Percentiles rank a stretch among this genome's conserved stretches.
phyloP scores from a whole-genome alignment of 2,888 invertebrate genomes.

The Xylota sylvarum region DNA sequence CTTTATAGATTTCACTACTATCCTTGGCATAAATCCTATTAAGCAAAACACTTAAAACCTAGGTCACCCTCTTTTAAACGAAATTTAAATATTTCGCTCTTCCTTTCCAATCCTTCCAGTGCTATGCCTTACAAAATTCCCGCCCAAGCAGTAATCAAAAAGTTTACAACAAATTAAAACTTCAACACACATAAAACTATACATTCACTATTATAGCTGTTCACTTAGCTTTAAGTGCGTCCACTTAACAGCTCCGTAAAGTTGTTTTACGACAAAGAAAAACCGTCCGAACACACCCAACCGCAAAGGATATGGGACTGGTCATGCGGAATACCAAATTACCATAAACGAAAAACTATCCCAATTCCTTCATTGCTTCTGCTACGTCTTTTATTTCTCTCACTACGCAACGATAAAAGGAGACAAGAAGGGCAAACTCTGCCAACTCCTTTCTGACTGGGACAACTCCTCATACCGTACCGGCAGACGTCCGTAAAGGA shows the following conservation, averaged over 20 bases:
- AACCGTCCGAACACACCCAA: conserved; percentile 44
- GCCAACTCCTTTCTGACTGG: neutral
- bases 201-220: conserved; percentile 33
- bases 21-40: too few relatives aligned
- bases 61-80: neutral
- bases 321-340: conserved; percentile 65
- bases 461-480: too few relatives aligned
- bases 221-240: conserved; percentile 63
- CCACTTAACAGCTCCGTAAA: conserved; percentile 71
- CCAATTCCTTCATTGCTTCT: conserved; percentile 5
- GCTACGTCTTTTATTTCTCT: neutral
- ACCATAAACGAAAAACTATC: conserved; percentile 58
- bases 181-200: conserved; percentile 19
- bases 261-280: conserved; percentile 60
- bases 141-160: neutral
- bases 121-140: neutral
- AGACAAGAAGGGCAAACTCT: neutral
- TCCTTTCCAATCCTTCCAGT: neutral
- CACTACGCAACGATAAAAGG: conserved; percentile 13
- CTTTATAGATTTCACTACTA: too few relatives aligned
- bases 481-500: neutral
- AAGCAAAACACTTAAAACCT: neutral
- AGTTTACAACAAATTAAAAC: conserved; percentile 51
- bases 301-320: conserved; percentile 48
- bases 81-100: too few relatives aligned